Conservation (phyloP, 2,888 invertebrate genomes). For the Peribatodes rhomboidaria region DNA sequence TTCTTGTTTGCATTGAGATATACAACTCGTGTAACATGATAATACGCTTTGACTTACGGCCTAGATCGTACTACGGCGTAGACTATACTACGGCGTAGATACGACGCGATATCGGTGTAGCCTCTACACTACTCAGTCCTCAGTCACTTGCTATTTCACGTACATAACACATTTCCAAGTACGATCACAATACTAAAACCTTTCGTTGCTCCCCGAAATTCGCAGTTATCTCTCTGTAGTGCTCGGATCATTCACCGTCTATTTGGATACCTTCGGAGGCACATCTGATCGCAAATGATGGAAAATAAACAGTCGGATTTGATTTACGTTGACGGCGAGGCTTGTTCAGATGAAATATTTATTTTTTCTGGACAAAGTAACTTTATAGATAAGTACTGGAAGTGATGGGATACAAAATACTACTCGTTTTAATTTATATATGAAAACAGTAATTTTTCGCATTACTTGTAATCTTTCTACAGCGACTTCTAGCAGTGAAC, state of each 20-base stretch:
- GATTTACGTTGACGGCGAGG: constrained; percentile 16
- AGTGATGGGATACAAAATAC: no score
- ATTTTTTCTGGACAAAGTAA: background rate
- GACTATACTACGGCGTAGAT: background rate
- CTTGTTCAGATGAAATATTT: constrained; percentile 11
- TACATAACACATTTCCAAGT: no score
- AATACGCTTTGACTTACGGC: background rate
- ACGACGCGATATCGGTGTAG: background rate
- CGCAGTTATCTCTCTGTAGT: constrained; percentile 6
- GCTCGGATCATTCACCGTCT: constrained; percentile 30
- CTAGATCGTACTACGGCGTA: background rate
- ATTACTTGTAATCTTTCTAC: no score
- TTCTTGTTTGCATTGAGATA: no score
- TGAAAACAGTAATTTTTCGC: no score
- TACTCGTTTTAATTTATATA: no score
- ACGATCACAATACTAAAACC: background rate
- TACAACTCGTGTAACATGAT: no score
- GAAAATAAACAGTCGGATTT: constrained; percentile 32
- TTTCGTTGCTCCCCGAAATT: background rate
- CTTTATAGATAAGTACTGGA: no score
- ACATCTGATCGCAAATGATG: constrained; percentile 36
- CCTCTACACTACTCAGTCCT: background rate
- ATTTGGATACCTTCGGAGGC: constrained; percentile 44
- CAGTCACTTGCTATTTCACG: no score
- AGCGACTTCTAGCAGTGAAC: no score